A percentile compares a stretch with the other conserved stretches of the same genome.
These are phyloP conservation scores for Salvelinus fontinalis DNA, from an alignment of 2,113 vertebrate species.

Conservation along the genomic window DNA sequence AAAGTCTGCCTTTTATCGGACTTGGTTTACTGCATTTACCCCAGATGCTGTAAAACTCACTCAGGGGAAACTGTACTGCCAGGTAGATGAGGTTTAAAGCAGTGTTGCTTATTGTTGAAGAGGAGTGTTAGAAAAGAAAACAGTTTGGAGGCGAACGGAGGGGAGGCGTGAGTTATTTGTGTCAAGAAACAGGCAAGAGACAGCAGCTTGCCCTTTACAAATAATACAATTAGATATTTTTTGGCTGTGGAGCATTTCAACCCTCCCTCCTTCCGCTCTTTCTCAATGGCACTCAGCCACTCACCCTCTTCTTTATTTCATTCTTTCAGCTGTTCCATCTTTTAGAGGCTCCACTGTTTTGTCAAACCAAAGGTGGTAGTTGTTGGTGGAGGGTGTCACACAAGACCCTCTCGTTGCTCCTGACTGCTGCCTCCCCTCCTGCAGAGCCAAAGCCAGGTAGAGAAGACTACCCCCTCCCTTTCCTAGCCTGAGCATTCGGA, in stretches of 20 bases:
- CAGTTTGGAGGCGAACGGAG: background rate
- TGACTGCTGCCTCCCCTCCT: slow-evolving; percentile 7
- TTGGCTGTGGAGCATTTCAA: slow-evolving; percentile 44
- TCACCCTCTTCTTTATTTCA: slow-evolving; percentile 27
- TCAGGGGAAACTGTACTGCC: too few species aligned
- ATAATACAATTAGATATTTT: slow-evolving; percentile 22
- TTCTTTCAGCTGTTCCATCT: slow-evolving; percentile 30
- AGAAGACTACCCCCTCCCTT: slow-evolving; percentile 36
- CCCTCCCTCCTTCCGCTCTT: slow-evolving; percentile 44
- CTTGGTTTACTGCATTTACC: background rate
- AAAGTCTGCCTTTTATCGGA: background rate
- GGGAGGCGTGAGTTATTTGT: slow-evolving; percentile 10
- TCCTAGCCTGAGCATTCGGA: too few species aligned
- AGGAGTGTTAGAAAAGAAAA: background rate
- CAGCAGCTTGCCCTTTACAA: slow-evolving; percentile 22
- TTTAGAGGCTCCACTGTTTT: slow-evolving; percentile 39
- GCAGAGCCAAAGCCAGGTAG: slow-evolving; percentile 52
- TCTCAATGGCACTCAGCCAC: too few species aligned
- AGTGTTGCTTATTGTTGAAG: background rate
- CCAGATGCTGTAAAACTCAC: background rate
- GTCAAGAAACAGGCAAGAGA: background rate
- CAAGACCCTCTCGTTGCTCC: background rate
- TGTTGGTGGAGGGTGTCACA: slow-evolving; percentile 16
- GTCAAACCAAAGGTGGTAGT: slow-evolving; percentile 61
- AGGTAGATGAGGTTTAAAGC: background rate